Percentiles rank a stretch among this genome's conserved stretches.
phyloP scores from a whole-genome alignment of 2,113 vertebrate genomes.

The Pterocles burchelli region DNA sequence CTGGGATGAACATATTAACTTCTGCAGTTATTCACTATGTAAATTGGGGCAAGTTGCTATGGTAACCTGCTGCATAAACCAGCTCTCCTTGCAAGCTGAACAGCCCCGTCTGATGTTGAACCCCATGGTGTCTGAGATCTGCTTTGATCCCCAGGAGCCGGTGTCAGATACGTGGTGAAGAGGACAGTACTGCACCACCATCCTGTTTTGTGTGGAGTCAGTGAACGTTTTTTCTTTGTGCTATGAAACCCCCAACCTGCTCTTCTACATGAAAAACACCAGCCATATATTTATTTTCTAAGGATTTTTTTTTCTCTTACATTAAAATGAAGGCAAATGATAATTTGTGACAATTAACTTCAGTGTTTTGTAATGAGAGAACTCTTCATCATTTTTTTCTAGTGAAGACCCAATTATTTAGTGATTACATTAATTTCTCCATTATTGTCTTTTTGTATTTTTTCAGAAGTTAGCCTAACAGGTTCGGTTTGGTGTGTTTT shows the following conservation, averaged over 20 bases:
- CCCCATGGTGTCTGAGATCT: not conserved
- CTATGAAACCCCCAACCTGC: not conserved
- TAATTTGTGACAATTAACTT: not conserved
- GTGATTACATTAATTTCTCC: not conserved
- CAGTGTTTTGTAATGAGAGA: not conserved
- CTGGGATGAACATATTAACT: not conserved
- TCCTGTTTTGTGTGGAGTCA: not conserved
- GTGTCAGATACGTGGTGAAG: rapidly evolving
- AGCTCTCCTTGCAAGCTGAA: not conserved
- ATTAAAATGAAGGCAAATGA: not conserved
- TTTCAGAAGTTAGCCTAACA: not conserved
- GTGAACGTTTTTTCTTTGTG: rapidly evolving
- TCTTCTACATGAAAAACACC: not conserved
- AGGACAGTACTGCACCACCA: rapidly evolving
- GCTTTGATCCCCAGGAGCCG: not conserved
- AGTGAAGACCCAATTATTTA: not conserved
- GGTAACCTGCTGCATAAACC: not conserved
- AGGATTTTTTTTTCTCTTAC: not conserved
- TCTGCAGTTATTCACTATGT: not conserved
- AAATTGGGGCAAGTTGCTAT: conserved; percentile 10
- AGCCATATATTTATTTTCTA: not conserved
- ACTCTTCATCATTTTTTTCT: not conserved
- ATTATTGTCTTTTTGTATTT: not conserved
- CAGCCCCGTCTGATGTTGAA: not conserved
- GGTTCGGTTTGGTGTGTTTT: no score